Percentiles rank a stretch among this genome's conserved stretches.
These are phyloP conservation scores for Capitella teleta DNA, from an alignment of 1,140 invertebrate genomes.

Conservation along the genomic window DNA sequence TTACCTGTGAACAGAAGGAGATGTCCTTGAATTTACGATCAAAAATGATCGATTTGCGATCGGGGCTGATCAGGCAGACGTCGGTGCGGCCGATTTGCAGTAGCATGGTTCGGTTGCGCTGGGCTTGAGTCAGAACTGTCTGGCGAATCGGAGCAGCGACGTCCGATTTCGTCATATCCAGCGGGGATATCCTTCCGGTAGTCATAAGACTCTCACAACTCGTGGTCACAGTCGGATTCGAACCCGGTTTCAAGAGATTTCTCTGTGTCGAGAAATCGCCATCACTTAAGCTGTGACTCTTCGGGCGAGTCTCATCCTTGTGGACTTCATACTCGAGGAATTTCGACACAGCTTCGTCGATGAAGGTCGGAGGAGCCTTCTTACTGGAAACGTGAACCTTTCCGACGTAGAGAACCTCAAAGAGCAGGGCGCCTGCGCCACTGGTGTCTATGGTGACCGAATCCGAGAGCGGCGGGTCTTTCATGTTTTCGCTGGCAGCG, in stretches of 20 bases:
- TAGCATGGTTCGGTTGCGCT: slow-evolving; percentile 81
- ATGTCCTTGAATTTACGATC: slow-evolving; percentile 78
- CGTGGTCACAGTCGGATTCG: not conserved
- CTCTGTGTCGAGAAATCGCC: no score
- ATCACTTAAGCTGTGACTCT: slow-evolving; percentile 23
- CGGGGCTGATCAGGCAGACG: slow-evolving; percentile 78
- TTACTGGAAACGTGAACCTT: slow-evolving; percentile 73
- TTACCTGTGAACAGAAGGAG: slow-evolving; percentile 70
- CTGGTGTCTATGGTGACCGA: no score
- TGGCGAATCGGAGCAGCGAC: not conserved
- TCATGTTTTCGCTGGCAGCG: no score
- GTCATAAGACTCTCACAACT: not conserved
- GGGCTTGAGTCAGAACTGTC: not conserved
- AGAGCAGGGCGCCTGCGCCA: no score
- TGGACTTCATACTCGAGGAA: slow-evolving; percentile 44
- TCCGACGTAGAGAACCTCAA: slow-evolving; percentile 72
- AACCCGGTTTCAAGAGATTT: no score
- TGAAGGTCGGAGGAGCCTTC: slow-evolving; percentile 74
- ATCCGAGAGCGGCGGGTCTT: no score
- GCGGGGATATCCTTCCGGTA: not conserved
- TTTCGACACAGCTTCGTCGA: slow-evolving; percentile 77
- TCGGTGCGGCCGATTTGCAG: slow-evolving; percentile 74
- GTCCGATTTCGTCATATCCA: not conserved
- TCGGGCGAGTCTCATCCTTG: slow-evolving; percentile 34
- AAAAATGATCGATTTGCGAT: slow-evolving; percentile 76